Evolutionary conservation across 1,140 invertebrate genomes (phyloP).

Genomic region (Patella vulgata): DNA sequence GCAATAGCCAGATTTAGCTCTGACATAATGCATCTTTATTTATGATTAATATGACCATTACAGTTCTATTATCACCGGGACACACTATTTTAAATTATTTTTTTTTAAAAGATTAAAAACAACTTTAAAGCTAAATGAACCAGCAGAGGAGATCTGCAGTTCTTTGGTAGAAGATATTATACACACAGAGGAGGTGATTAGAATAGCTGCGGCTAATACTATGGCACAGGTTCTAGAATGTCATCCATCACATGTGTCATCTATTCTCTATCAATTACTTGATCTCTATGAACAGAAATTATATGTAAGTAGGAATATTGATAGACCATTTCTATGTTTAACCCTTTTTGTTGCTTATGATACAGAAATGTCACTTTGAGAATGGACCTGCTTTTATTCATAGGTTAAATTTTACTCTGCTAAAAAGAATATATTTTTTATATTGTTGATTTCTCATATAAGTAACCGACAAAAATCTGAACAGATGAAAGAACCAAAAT

Average conservation of each 20-base stretch:
- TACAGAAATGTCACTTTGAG: too few relatives aligned
- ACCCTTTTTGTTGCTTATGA: too few relatives aligned
- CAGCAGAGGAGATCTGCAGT: slow-evolving; percentile 70
- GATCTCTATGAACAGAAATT: slow-evolving; percentile 82
- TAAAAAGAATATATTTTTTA: not conserved
- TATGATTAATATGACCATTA: too few relatives aligned
- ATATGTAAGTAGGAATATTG: slow-evolving; percentile 66
- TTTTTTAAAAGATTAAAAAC: not conserved
- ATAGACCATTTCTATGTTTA: not conserved
- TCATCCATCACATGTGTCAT: slow-evolving; percentile 70
- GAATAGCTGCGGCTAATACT: slow-evolving; percentile 81
- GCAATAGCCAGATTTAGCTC: too few relatives aligned
- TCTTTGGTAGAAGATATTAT: slow-evolving; percentile 79
- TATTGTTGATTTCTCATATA: not conserved
- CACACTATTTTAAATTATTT: too few relatives aligned
- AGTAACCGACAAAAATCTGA: too few relatives aligned
- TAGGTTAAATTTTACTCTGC: not conserved
- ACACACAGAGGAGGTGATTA: slow-evolving; percentile 81
- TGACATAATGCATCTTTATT: too few relatives aligned
- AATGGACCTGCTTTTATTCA: not conserved
- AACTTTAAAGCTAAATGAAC: slow-evolving; percentile 69
- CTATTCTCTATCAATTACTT: slow-evolving; percentile 75
- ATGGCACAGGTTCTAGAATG: slow-evolving; percentile 76
- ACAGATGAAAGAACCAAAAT: too few relatives aligned
- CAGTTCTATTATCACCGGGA: too few relatives aligned